These are phyloP conservation scores for Leptinotarsa juncta DNA, from an alignment of 2,888 invertebrate species.

Conservation along the genomic window DNA sequence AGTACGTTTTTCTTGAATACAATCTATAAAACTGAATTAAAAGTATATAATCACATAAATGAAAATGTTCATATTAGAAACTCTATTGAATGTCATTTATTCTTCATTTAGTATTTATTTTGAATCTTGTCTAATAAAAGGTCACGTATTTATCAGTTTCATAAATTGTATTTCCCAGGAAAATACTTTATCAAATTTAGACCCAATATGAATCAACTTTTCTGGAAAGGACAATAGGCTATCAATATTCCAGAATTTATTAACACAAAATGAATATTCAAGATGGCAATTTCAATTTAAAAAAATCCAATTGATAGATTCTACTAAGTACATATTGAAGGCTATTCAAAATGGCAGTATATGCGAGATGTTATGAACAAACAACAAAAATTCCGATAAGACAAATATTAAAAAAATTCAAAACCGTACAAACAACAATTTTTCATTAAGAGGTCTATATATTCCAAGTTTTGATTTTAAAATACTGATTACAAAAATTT, in stretches of 20 bases:
- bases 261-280: not conserved
- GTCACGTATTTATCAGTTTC: not conserved
- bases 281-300: not conserved
- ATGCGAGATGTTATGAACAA: conserved; percentile 9
- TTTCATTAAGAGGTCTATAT: not conserved
- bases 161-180: not conserved
- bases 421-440: conserved; percentile 21
- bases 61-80: too few relatives aligned
- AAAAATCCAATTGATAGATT: not conserved
- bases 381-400: conserved; percentile 1
- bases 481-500: not conserved
- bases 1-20: too few relatives aligned
- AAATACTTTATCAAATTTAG: not conserved
- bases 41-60: too few relatives aligned
- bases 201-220: not conserved
- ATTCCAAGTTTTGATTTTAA: not conserved
- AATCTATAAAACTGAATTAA: too few relatives aligned
- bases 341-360: conserved; percentile 14
- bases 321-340: conserved; percentile 5
- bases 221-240: too few relatives aligned
- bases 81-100: too few relatives aligned
- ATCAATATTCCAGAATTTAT: too few relatives aligned
- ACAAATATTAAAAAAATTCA: conserved; percentile 20
- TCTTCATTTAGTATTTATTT: too few relatives aligned
- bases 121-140: not conserved